Conservation (phyloP, 2,888 invertebrate genomes). For the Scaptomyza cyrtandrae region DNA sequence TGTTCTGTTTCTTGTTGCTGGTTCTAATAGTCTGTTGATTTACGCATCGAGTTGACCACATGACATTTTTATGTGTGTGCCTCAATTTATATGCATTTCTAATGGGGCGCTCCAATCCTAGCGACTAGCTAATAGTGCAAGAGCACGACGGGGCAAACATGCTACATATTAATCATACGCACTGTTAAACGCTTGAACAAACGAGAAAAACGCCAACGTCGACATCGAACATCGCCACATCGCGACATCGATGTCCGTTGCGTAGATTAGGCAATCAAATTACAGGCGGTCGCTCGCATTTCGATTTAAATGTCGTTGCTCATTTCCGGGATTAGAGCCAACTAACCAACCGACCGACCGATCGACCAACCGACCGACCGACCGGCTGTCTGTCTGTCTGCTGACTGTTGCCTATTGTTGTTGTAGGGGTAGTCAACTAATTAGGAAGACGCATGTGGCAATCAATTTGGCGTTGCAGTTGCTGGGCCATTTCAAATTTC, state of each 20-base stretch:
- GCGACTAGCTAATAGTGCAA: conserved; percentile 28
- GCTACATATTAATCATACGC: conserved; percentile 72
- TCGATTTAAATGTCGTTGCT: conserved; percentile 65
- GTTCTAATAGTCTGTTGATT: conserved; percentile 69
- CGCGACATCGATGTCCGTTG: conserved; percentile 6
- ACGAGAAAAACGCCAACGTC: conserved; percentile 31
- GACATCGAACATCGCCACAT: not conserved
- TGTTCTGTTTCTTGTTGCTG: conserved; percentile 20
- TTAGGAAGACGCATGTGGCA: conserved; percentile 73
- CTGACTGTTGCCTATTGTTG: not conserved
- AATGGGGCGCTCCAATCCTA: conserved; percentile 41
- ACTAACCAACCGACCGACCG: not conserved
- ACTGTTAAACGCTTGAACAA: conserved; percentile 45
- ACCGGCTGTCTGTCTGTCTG: not conserved
- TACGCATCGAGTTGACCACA: conserved; percentile 51
- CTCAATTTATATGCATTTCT: conserved; percentile 72
- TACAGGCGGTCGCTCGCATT: conserved; percentile 55
- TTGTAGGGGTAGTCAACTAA: conserved; percentile 49
- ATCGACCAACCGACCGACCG: not conserved
- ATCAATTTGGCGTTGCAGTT: conserved; percentile 71
- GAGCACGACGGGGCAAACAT: conserved; percentile 21
- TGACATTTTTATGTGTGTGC: conserved; percentile 70
- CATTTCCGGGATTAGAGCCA: conserved; percentile 67
- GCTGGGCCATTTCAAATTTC: conserved; percentile 63
- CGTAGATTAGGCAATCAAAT: conserved; percentile 60